Base-by-base conservation (phyloP, 1,140 invertebrate genomes). In the Bombus cullumanus region DNA sequence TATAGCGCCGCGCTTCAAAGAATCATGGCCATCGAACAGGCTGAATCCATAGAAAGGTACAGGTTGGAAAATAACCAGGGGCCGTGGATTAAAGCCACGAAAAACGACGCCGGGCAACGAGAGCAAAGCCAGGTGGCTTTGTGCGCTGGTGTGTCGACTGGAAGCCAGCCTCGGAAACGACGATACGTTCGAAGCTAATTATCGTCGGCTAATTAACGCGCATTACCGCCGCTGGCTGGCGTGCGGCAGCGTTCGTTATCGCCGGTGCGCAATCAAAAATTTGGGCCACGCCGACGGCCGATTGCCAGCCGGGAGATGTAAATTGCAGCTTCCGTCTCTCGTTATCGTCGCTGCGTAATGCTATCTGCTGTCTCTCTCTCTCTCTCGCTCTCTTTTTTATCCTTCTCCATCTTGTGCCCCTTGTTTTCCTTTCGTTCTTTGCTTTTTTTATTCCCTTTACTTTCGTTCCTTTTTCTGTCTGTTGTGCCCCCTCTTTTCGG, bases 171-270 rank as follows among this genome's bases (percentile, higher is more conserved):
- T 4, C 28, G 34, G 37, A 81, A 53, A 81, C 53, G 41, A 22
- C 59, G 81, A 64, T 77, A 76, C 74, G 62, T 47, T 76, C 34
- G 74, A 66, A 57, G 64, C 62, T 83, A 78, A 77, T 83, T 78
- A 83, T 68, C 81, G 41, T 18, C 62, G 81, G 43, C 34, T 83
- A 77, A 83, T 83, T 77, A 77, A 83, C 81, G 81, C 59, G 69
- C 53, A 39, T 77, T 62, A 62, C 15, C 80, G 9, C 1, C 13
- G n/a, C 39, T 80, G 57, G 85, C 81, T 43, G 39, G 64, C 69
- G 81, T 80, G 81, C 74, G 78, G 77, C 74, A 71, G 76, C 72
- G 86, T 83, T 85, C 83, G 78, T 83, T 87, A 88, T 88, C 77
- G 31, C 15, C 37, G 37, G 6, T n/a, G n/a, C 22, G 76, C 76